phyloP scores from a whole-genome alignment of 2,888 invertebrate species.

The Gortyna flavago region DNA sequence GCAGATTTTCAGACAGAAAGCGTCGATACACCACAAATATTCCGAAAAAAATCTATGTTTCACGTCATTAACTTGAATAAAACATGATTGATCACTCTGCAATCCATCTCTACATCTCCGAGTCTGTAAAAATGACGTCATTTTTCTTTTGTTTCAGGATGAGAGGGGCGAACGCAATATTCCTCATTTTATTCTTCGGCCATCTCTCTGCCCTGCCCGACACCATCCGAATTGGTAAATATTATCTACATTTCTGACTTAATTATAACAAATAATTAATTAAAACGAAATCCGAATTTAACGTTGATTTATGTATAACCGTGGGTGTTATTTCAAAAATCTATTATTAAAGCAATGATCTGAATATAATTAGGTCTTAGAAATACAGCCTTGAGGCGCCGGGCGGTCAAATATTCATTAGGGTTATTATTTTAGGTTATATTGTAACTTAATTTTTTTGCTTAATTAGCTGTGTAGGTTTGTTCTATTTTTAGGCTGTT shows the following conservation, averaged over 20 bases:
- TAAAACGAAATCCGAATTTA: slow-evolving; percentile 33
- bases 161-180: slow-evolving; percentile 84
- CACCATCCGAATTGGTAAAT: slow-evolving; percentile 89
- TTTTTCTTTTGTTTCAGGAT: slow-evolving; percentile 82
- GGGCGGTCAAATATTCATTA: slow-evolving; percentile 18
- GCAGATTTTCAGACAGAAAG: neutral
- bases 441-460: neutral
- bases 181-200: slow-evolving; percentile 85
- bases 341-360: slow-evolving; percentile 58
- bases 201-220: slow-evolving; percentile 88
- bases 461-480: neutral
- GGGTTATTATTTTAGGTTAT: neutral
- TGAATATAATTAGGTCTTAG: slow-evolving; percentile 49
- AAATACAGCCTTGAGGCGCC: neutral
- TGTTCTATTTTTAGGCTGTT: neutral
- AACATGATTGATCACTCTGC: slow-evolving; percentile 30
- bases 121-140: slow-evolving; percentile 37
- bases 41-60: slow-evolving; percentile 13
- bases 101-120: slow-evolving; percentile 14
- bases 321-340: slow-evolving; percentile 59
- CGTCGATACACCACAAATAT: neutral
- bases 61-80: slow-evolving; percentile 17
- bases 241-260: slow-evolving; percentile 32
- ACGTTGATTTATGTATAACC: slow-evolving; percentile 54
- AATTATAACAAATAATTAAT: slow-evolving; percentile 58